phyloP scores from a whole-genome alignment of 2,113 vertebrate genomes.

The Ramphastos sulfuratus region DNA sequence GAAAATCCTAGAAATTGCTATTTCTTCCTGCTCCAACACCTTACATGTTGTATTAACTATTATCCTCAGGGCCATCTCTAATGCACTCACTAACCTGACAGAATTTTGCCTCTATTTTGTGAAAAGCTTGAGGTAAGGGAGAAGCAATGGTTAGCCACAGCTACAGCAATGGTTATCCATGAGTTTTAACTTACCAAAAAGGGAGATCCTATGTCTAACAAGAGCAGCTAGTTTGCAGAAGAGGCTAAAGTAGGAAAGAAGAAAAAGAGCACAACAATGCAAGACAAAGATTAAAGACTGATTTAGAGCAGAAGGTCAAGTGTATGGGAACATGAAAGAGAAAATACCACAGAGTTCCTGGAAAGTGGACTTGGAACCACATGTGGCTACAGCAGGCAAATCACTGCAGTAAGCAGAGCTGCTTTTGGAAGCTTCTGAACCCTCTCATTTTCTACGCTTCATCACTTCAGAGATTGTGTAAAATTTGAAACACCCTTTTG shows the following conservation, averaged over 20 bases:
- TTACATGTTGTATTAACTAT: background rate
- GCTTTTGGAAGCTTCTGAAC: background rate
- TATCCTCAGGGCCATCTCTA: background rate
- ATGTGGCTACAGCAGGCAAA: background rate
- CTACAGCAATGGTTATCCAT: background rate
- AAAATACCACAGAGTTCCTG: background rate
- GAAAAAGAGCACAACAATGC: conserved; percentile 48
- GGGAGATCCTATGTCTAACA: conserved; percentile 99
- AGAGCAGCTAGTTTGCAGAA: conserved; percentile 99
- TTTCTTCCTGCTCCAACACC: background rate
- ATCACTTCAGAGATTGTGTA: background rate
- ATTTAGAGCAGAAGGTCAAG: background rate
- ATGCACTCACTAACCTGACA: background rate
- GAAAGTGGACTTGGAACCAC: background rate
- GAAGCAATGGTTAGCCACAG: background rate
- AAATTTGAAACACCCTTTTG: background rate
- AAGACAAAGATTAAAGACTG: conserved; percentile 43
- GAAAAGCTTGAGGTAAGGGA: conserved; percentile 28
- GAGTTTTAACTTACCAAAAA: conserved; percentile 89
- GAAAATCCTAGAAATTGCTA: background rate
- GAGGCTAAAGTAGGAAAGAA: conserved; percentile 83
- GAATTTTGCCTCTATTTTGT: background rate
- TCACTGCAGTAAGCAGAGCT: background rate
- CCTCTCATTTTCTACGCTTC: background rate
- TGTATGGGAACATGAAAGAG: background rate